Evolutionary conservation across 2,888 invertebrate species (phyloP).

Genomic region (Zeuzera pyrina): DNA sequence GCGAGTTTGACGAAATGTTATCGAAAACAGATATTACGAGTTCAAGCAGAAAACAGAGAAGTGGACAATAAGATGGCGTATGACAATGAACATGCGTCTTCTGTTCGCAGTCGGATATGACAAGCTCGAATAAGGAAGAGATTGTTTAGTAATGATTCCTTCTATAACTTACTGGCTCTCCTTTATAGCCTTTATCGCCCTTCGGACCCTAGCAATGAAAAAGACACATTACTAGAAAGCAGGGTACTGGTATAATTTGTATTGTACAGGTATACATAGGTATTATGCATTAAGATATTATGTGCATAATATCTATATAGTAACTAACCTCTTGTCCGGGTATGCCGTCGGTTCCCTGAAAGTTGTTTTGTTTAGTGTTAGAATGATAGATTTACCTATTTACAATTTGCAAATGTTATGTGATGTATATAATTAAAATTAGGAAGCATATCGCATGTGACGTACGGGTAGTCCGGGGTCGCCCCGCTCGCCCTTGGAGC

Average conservation of each 20-base stretch:
- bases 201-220: constrained; percentile 83
- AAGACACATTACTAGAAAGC: constrained; percentile 13
- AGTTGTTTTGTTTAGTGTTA: constrained; percentile 24
- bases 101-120: no score
- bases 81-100: no score
- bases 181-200: constrained; percentile 91
- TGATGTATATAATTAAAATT: not conserved
- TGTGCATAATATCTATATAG: not conserved
- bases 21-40: no score
- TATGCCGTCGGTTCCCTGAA: constrained; percentile 94
- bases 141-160: no score
- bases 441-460: constrained; percentile 26
- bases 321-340: constrained; percentile 88
- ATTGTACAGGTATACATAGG: constrained; percentile 6
- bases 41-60: no score
- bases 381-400: not conserved
- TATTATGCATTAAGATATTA: no score
- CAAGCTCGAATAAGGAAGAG: no score
- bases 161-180: constrained; percentile 80
- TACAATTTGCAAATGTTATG: constrained; percentile 1
- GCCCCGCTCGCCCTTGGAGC: constrained; percentile 92
- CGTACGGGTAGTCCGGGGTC: constrained; percentile 95
- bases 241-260: not conserved
- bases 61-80: no score
- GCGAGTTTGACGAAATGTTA: no score